Base-by-base conservation (phyloP, 2,797 vertebrate genomes). In the Crypturellus tataupa region DNA sequence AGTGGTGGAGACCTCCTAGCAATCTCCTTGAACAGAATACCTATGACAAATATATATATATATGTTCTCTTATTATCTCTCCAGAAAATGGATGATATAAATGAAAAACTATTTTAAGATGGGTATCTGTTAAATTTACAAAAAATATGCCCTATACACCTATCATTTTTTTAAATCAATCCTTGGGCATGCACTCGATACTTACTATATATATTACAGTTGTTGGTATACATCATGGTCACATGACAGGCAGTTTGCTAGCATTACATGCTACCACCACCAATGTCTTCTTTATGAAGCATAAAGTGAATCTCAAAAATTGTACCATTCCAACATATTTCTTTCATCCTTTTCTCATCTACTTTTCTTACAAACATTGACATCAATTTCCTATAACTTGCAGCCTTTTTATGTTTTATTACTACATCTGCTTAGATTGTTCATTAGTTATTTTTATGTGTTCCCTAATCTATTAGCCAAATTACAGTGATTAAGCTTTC, bases 401-500 rank as follows among this genome's bases (percentile, higher is more conserved):
- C 27, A 94, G 71, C 8, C 64, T 71, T 94, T 31, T 83, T 55
- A 78, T 2, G 2, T 68, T 93, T 87, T 80, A 56, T 71, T 79
- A 90, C 7, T 92, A 65, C 49, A 83, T 47, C 93, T 90, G 81
- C 56, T 94, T 60, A 49, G 21, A 85, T 60, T 80, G 65, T 78
- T 94, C 75, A 37, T 93, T 88, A 75, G 29, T 31, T 55, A 31
- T 31, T 84, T 95, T 93, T 88, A 82, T 94, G 93, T 80, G 58
- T 78, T 82, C 87, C 40, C 53, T 82, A 68, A 93, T 90, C 81
- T 83, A 71, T 63, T 75, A 71, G 62, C 65, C 58, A 89, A 89
- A 95, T 93, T 87, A 93, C 68, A 75, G 60, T 89, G 93, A 94
- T 94, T 94, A 93, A 68, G 68, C 73, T 65, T 93, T 73, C 53